These are phyloP conservation scores for Beaufortia kweichowensis DNA, from an alignment of 2,113 vertebrate species.

Conservation along the genomic window DNA sequence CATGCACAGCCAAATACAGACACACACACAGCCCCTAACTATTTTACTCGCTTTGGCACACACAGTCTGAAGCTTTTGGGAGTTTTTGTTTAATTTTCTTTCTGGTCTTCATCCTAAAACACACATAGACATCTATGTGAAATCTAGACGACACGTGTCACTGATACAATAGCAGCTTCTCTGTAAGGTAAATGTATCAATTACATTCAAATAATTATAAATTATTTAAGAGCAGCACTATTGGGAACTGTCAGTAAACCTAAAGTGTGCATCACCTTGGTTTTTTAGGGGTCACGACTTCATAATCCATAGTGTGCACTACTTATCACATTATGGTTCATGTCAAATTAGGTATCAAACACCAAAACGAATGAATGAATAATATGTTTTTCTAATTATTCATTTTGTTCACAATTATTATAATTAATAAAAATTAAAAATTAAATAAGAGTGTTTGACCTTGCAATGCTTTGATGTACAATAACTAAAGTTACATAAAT, in stretches of 20 bases:
- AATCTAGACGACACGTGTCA: slow-evolving; percentile 25
- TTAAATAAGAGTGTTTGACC: no score
- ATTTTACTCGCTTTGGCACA: slow-evolving; percentile 9
- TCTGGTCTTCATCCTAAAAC: background rate
- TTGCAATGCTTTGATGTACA: no score
- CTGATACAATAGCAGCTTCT: slow-evolving; percentile 31
- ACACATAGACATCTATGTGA: slow-evolving; percentile 6
- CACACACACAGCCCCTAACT: slow-evolving; percentile 15
- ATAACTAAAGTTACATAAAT: no score
- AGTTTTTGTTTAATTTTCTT: background rate
- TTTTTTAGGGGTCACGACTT: slow-evolving; percentile 22
- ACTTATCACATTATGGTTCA: no score
- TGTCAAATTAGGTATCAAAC: no score
- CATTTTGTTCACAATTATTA: no score
- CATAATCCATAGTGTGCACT: background rate
- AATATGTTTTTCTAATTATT: no score
- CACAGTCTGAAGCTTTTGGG: background rate
- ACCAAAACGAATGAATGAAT: no score
- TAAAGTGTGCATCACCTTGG: slow-evolving; percentile 20
- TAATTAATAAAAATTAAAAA: no score
- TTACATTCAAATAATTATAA: no score
- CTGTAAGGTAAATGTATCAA: slow-evolving; percentile 3
- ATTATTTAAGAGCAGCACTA: background rate
- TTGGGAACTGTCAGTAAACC: slow-evolving; percentile 15
- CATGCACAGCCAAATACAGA: slow-evolving; percentile 17